A percentile compares a stretch with the other conserved stretches of the same genome.
phyloP scores from a whole-genome alignment of 2,888 invertebrate species.

The Thereva unica region DNA sequence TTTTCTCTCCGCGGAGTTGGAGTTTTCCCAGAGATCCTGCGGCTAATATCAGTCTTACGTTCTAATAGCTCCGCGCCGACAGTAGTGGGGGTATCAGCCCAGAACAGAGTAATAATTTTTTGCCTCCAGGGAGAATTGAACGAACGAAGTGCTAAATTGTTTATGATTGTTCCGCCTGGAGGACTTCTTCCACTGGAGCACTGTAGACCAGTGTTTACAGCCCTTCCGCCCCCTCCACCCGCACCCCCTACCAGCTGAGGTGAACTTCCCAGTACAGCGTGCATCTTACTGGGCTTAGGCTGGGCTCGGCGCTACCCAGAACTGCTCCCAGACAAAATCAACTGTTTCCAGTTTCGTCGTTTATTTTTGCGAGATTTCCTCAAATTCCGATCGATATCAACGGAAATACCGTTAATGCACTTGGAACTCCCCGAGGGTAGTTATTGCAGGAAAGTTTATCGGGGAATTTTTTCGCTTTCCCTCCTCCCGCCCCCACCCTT shows the following conservation, averaged over 20 bases:
- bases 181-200: conserved; percentile 22
- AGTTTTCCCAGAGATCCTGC: not conserved
- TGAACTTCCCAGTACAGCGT: conserved; percentile 7
- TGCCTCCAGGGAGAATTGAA: conserved; percentile 28
- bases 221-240: not conserved
- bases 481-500: conserved; percentile 4
- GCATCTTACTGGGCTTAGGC: too few relatives aligned
- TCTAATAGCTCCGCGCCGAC: not conserved
- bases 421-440: conserved; percentile 30
- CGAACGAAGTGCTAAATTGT: conserved; percentile 42
- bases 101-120: conserved; percentile 36
- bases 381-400: conserved; percentile 37
- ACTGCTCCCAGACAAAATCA: too few relatives aligned
- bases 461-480: not conserved
- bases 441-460: conserved; percentile 32
- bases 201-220: conserved; percentile 18
- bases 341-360: conserved; percentile 6
- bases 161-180: conserved; percentile 40
- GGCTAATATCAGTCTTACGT: not conserved
- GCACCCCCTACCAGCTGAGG: conserved; percentile 16
- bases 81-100: not conserved
- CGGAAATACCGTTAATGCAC: conserved; percentile 41
- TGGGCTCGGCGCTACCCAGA: too few relatives aligned
- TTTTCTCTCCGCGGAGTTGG: conserved; percentile 8
- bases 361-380: conserved; percentile 24